These are phyloP conservation scores for Pseudochirops corinnae DNA, from an alignment of 2,797 vertebrate genomes.

Conservation along the genomic window DNA sequence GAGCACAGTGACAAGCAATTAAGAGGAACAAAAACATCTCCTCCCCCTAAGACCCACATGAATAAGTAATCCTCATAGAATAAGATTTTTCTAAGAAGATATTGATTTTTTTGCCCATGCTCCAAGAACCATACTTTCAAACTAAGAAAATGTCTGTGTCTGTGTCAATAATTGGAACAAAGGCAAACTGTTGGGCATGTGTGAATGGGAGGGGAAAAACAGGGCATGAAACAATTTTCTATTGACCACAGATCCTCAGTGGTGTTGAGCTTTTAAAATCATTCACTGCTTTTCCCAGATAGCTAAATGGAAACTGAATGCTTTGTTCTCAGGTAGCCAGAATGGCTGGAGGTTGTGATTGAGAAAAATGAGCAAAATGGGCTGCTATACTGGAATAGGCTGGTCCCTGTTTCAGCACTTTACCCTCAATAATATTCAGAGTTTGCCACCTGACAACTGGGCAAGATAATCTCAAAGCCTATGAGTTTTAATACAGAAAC, in stretches of 20 bases:
- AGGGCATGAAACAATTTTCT: background rate
- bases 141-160: background rate
- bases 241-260: background rate
- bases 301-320: background rate
- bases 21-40: slow-evolving; percentile 32
- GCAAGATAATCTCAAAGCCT: slow-evolving; percentile 10
- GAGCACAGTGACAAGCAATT: slow-evolving; percentile 61
- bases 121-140: slow-evolving; percentile 12
- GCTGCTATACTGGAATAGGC: background rate
- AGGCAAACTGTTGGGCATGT: background rate
- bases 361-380: background rate
- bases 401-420: background rate
- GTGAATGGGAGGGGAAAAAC: background rate
- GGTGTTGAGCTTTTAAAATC: background rate
- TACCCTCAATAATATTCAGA: background rate
- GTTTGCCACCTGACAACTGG: background rate
- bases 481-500: slow-evolving; percentile 3
- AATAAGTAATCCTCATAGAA: background rate
- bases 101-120: background rate
- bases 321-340: background rate
- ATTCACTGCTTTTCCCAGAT: background rate
- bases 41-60: background rate
- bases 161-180: background rate
- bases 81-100: background rate
- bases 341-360: background rate